These are phyloP conservation scores for Lutraria rhynchaena DNA, from an alignment of 1,140 invertebrate genomes.

Conservation along the genomic window DNA sequence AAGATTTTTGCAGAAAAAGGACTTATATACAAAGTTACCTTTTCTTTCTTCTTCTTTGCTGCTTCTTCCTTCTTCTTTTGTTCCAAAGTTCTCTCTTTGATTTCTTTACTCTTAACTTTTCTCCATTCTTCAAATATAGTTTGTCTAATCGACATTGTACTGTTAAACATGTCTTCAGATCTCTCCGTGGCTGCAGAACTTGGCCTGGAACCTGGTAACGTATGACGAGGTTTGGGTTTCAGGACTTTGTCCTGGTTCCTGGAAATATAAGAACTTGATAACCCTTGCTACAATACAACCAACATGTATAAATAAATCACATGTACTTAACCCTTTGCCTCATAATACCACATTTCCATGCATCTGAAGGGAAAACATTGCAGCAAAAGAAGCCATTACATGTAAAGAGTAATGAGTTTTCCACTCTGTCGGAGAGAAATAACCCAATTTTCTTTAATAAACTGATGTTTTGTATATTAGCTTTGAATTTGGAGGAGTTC, in stretches of 20 bases:
- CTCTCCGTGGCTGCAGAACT: slow-evolving; percentile 22
- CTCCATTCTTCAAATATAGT: slow-evolving; percentile 53
- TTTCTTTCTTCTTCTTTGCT: slow-evolving; percentile 51
- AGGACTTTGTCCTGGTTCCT: slow-evolving; percentile 25
- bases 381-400: no score
- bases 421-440: no score
- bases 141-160: slow-evolving; percentile 45
- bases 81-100: slow-evolving; percentile 24
- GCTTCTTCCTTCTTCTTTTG: slow-evolving; percentile 44
- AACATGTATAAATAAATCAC: no score
- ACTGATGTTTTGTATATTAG: no score
- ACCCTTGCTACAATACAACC: no score
- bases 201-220: slow-evolving; percentile 35
- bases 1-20: no score
- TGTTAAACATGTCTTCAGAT: slow-evolving; percentile 25
- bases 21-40: slow-evolving; percentile 5
- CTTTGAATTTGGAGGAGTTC: no score
- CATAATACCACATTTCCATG: no score
- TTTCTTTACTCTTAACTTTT: slow-evolving; percentile 25
- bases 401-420: no score
- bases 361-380: no score
- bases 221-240: slow-evolving; percentile 35
- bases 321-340: no score
- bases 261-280: not conserved
- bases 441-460: no score